Percentiles rank a stretch among this genome's conserved stretches.
These are phyloP conservation scores for Corythoichthys haematopterus DNA, from an alignment of 2,113 vertebrate genomes.

Conservation along the genomic window DNA sequence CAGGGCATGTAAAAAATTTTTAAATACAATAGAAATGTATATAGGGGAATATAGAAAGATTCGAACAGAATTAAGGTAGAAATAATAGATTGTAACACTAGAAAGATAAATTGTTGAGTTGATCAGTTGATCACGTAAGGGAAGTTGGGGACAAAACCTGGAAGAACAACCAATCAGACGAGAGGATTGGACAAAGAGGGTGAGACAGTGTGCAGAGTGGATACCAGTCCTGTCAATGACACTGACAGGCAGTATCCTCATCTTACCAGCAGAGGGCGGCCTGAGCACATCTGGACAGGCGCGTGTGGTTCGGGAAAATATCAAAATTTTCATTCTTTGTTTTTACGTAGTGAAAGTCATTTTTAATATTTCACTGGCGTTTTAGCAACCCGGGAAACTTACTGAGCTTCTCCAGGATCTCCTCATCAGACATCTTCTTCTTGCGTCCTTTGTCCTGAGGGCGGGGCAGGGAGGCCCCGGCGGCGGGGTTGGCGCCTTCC, in stretches of 20 bases:
- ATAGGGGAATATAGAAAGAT: neutral
- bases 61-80: neutral
- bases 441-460: conserved; percentile 86
- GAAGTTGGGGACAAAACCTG: conserved; percentile 2
- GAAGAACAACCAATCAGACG: conserved; percentile 51
- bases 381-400: conserved; percentile 40
- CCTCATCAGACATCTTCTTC: conserved; percentile 98
- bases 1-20: neutral
- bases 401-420: conserved; percentile 96
- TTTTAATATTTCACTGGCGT: neutral
- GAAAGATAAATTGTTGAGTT: neutral
- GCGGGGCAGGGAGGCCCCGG: conserved; percentile 72
- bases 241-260: conserved; percentile 50
- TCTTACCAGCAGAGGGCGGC: conserved; percentile 75
- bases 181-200: conserved; percentile 41
- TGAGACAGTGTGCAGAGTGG: conserved; percentile 37
- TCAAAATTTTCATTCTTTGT: neutral
- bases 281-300: conserved; percentile 70
- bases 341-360: neutral
- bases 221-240: conserved; percentile 43
- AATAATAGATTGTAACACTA: neutral
- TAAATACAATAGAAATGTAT: neutral
- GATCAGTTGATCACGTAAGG: neutral
- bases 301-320: conserved; percentile 59
- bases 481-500: conserved; percentile 58